Base-by-base conservation (phyloP, 53 echinoderm and acorn worm species). In the Echinarachnius parma region DNA sequence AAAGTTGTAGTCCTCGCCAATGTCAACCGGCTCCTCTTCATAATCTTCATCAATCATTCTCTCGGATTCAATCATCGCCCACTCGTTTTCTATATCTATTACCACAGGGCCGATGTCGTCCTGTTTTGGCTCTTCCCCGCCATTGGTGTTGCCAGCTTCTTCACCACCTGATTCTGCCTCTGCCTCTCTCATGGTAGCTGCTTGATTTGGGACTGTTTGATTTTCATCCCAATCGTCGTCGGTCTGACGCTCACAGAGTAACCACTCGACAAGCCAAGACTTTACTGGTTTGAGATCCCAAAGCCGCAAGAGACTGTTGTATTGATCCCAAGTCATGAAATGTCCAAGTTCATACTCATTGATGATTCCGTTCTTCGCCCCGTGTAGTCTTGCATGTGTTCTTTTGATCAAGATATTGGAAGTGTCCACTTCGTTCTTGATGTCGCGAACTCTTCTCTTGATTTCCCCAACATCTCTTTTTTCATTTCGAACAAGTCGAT, bases 31-130 rank as follows among this genome's bases (percentile, higher is more conserved):
- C 25, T 75, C 31, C 9, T 48, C 11, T 2, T 28, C 20, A 23
- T 53, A 64, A 23, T 88, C 88, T 5, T 78, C 76, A 44, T 84
- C 77, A 20, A 80, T 68, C 80, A 80, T 86, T 14, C 56, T 28
- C 23, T 83, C 76, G 29, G 34, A 16, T 26, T 58, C 66, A 46
- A 21, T 19, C 16, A 71, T 13, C 27, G 15, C 29, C 18, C 66
- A 15, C 15, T 66, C 66, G 27, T 66, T 16, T 21, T 66, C 66
- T 15, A 66, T 33, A 5, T 66, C 48, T 15, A 66, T 28, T 53
- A 34, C 21, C 3, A 27, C 28, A n/a, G 23, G 5, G 28, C 27
- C 26, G 57, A 4, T n/a, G 23, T 8, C 8, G 5, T 8, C 28
- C 57, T 5, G 28, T n/a, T n/a, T n/a, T n/a, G n/a, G n/a, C n/a